These are phyloP conservation scores for Cloeon dipterum DNA, from an alignment of 2,888 invertebrate genomes.

Conservation along the genomic window DNA sequence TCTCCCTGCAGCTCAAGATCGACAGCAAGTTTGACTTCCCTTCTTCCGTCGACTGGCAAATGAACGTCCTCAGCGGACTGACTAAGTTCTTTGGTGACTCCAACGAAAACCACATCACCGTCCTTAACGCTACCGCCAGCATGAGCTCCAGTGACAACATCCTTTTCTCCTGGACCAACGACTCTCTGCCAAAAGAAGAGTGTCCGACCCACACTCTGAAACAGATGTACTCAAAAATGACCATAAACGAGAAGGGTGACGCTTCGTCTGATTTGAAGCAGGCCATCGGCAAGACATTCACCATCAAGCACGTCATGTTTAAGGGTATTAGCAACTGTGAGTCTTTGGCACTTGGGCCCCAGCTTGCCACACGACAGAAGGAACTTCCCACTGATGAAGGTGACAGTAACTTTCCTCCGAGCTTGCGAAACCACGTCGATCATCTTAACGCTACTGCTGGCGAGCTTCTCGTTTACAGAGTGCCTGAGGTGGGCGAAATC, in stretches of 20 bases:
- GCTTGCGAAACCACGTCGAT: slow-evolving; percentile 65
- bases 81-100: slow-evolving; percentile 28
- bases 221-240: slow-evolving; percentile 36
- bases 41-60: slow-evolving; percentile 55
- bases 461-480: slow-evolving; percentile 53
- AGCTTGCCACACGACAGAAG: slow-evolving; percentile 10
- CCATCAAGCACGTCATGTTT: slow-evolving; percentile 37
- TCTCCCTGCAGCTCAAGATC: slow-evolving; percentile 41
- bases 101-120: slow-evolving; percentile 41
- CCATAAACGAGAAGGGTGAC: slow-evolving; percentile 28
- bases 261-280: slow-evolving; percentile 33
- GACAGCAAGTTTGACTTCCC: slow-evolving; percentile 32
- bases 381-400: slow-evolving; percentile 22
- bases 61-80: slow-evolving; percentile 36
- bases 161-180: slow-evolving; percentile 67
- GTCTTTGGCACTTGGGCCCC: slow-evolving; percentile 15
- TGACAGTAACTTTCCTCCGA: slow-evolving; percentile 44
- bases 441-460: slow-evolving; percentile 62
- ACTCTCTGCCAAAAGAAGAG: slow-evolving; percentile 49
- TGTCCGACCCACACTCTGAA: slow-evolving; percentile 58
- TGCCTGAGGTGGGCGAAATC: slow-evolving; percentile 38
- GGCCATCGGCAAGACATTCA: slow-evolving; percentile 39
- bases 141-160: slow-evolving; percentile 16
- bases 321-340: slow-evolving; percentile 45
- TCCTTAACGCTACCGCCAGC: slow-evolving; percentile 28